Evolutionary conservation across 2,113 vertebrate genomes (phyloP).

Genomic region (Dascyllus trimaculatus): DNA sequence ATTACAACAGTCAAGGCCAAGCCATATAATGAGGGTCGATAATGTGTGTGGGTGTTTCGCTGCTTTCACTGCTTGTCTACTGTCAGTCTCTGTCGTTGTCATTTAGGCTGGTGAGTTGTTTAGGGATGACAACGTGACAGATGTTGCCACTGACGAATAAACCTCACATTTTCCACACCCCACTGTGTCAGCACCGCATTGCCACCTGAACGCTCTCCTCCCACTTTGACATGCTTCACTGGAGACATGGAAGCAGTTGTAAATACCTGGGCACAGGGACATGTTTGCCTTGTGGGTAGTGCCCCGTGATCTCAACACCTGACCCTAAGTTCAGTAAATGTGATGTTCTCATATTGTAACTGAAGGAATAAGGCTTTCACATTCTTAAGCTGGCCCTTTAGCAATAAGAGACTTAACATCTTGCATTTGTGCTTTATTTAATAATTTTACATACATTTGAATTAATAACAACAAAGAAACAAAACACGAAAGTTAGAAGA

Average conservation of each 20-base stretch:
- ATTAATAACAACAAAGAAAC: neutral
- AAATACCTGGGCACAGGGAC: slow-evolving; percentile 22
- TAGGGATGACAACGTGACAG: neutral
- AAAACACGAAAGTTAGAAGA: neutral
- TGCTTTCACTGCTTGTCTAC: slow-evolving; percentile 5
- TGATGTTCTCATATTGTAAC: slow-evolving; percentile 8
- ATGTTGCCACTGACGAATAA: no score
- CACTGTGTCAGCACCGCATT: slow-evolving; percentile 2
- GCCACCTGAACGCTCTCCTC: slow-evolving; percentile 14
- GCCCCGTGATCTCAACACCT: slow-evolving; percentile 24
- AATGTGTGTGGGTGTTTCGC: slow-evolving; percentile 10
- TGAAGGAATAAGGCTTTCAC: neutral
- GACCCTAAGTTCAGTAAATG: neutral
- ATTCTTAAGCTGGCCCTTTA: slow-evolving; percentile 6
- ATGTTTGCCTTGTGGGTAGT: slow-evolving; percentile 64
- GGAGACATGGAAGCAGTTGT: slow-evolving; percentile 21
- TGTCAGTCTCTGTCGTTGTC: neutral
- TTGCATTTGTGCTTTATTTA: neutral
- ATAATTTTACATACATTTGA: neutral
- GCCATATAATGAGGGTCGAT: slow-evolving; percentile 12
- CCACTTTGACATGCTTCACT: neutral
- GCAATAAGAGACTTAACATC: slow-evolving; percentile 3
- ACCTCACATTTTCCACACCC: slow-evolving; percentile 33
- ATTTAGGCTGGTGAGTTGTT: slow-evolving; percentile 3
- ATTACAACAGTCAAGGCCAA: slow-evolving; percentile 5